phyloP scores from a whole-genome alignment of 2,888 invertebrate genomes.

The Carabus problematicus region DNA sequence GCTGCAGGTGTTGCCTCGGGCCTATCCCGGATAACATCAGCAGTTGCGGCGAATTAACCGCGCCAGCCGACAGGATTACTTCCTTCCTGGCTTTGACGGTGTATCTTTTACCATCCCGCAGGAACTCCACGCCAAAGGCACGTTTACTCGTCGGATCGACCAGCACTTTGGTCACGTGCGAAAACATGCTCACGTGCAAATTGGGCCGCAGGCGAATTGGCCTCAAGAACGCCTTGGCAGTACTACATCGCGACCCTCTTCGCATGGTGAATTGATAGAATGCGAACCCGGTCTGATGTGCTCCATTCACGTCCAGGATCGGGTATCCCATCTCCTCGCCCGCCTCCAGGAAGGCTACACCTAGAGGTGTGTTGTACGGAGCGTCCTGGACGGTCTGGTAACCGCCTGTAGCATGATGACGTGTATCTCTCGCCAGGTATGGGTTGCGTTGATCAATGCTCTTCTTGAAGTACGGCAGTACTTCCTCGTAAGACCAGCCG shows the following conservation, averaged over 20 bases:
- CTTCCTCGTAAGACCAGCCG: conserved; percentile 87
- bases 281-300: conserved; percentile 84
- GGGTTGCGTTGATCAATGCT: conserved; percentile 89
- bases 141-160: conserved; percentile 75
- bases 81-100: conserved; percentile 36
- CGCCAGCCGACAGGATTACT: conserved; percentile 81
- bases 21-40: conserved; percentile 91
- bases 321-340: conserved; percentile 94
- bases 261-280: conserved; percentile 91
- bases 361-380: conserved; percentile 83
- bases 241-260: conserved; percentile 80
- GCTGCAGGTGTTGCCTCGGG: conserved; percentile 73
- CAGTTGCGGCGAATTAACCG: conserved; percentile 90
- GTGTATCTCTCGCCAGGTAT: conserved; percentile 77
- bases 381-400: conserved; percentile 79
- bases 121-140: conserved; percentile 76
- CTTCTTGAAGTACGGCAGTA: conserved; percentile 84
- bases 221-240: conserved; percentile 84
- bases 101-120: conserved; percentile 67
- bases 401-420: conserved; percentile 79
- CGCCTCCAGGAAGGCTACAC: conserved; percentile 84
- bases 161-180: conserved; percentile 76
- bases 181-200: conserved; percentile 80
- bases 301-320: conserved; percentile 84
- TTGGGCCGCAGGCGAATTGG: conserved; percentile 80